Base-by-base conservation (phyloP, 1,140 invertebrate species). In the Dendrolimus punctatus region DNA sequence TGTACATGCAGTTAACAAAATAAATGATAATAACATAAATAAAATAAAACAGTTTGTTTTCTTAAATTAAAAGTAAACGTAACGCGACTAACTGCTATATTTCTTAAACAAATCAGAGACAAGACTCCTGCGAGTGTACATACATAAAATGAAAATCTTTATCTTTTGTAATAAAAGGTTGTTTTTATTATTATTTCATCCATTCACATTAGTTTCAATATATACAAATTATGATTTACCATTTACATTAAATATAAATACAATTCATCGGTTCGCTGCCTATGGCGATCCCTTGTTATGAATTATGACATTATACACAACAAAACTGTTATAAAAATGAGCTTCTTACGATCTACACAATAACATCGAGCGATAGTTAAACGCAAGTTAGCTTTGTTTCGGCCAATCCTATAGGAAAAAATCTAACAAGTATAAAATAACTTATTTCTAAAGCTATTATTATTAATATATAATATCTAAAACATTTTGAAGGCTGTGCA, bases 171-270 rank as follows among this genome's bases (percentile, higher is more conserved):
- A 78, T 84, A 86, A 86, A 86, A 81, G 74, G 66, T 77, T 68
- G 76, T 77, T 81, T 79, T 85, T 85, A 83, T 82, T 81, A 78
- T 45, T 41, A 69, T 68, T 77, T 74, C 23, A 23, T 23, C 64
- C 73, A 67, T 84, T 77, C 76, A 84, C 79, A 86, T 83, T 67
- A 67, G 66, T 66, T 78, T 81, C 83, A 72, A 80, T 86, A 86
- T 86, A 86, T 86, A 86, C 83, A 84, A 80, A 86, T 84, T 76
- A 82, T 78, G 66, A 57, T 68, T 78, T 64, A 80, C 80, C 76
- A 83, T 86, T 84, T 81, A 84, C 79, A 83, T 66, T 78, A 71
- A 23, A 23, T 23, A 71, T 80, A 78, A 71, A 78, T 80, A 83
- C 70, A 79, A 60, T 75, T 72, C 61, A 70, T 71, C 68, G 56